Evolutionary conservation across 1,140 invertebrate genomes (phyloP).

Genomic region (Aethina tumida): DNA sequence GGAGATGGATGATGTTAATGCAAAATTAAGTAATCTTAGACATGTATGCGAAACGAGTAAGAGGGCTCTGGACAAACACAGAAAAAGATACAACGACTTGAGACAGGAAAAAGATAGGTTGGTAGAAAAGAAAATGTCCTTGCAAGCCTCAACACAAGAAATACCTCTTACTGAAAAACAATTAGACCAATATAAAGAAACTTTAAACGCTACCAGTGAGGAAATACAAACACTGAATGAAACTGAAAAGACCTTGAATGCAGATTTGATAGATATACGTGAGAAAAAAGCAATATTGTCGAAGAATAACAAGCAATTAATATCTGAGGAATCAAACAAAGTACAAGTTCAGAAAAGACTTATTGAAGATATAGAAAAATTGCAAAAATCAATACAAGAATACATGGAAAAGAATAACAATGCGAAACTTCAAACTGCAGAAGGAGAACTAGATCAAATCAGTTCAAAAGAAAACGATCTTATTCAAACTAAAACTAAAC

Average conservation of each 20-base stretch:
- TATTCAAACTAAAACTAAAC: conserved; percentile 15
- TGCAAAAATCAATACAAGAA: conserved; percentile 19
- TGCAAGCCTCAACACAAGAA: conserved; percentile 23
- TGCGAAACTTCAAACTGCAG: conserved; percentile 11
- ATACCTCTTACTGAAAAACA: conserved; percentile 21
- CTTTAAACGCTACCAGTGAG: conserved; percentile 7
- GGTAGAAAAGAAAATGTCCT: conserved; percentile 21
- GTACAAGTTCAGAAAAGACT: conserved; percentile 32
- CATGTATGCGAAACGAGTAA: conserved; percentile 15
- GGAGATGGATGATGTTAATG: conserved; percentile 36
- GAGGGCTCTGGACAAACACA: conserved; percentile 20
- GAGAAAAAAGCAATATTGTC: background rate
- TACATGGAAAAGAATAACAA: conserved; percentile 16
- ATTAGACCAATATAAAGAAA: conserved; percentile 14
- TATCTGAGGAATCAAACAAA: conserved; percentile 27
- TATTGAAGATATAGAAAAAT: conserved; percentile 22
- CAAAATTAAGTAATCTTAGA: conserved; percentile 24
- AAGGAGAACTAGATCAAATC: conserved; percentile 13
- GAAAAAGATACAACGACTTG: conserved; percentile 21
- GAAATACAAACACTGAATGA: conserved; percentile 9
- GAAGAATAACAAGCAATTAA: conserved; percentile 23
- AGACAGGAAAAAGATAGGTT: conserved; percentile 19
- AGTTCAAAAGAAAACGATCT: conserved; percentile 14
- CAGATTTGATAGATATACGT: conserved; percentile 10
- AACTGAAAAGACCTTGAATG: conserved; percentile 5